Evolutionary conservation across 2,888 invertebrate species (phyloP).

Genomic region (Archaeoteleia sp.): DNA sequence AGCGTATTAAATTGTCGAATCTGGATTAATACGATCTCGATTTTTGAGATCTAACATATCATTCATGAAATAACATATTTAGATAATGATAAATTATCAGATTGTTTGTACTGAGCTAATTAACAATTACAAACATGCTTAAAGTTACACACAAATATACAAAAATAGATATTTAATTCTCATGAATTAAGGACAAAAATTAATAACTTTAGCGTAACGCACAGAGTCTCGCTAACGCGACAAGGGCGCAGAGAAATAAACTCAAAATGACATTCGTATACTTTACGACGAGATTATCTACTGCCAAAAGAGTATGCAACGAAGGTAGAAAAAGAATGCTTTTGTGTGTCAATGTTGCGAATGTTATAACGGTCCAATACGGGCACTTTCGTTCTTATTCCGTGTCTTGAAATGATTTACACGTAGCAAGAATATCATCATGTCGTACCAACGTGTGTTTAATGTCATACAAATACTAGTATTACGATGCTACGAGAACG

Average conservation of each 20-base stretch:
- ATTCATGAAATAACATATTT: too few relatives aligned
- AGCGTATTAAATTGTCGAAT: too few relatives aligned
- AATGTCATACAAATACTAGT: conserved; percentile 37
- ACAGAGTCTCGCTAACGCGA: conserved; percentile 35
- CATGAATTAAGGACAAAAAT: conserved; percentile 56
- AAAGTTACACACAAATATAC: too few relatives aligned
- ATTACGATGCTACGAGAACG: conserved; percentile 42
- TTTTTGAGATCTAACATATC: too few relatives aligned
- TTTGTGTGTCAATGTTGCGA: conserved; percentile 46
- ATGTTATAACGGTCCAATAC: conserved; percentile 30
- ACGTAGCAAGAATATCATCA: conserved; percentile 25
- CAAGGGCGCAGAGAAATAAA: conserved; percentile 28
- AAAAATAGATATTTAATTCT: conserved; percentile 14
- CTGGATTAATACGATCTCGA: too few relatives aligned
- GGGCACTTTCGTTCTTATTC: conserved; percentile 30
- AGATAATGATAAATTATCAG: too few relatives aligned
- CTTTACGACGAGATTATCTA: conserved; percentile 45
- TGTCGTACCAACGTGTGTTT: conserved; percentile 28
- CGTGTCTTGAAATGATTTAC: conserved; percentile 37
- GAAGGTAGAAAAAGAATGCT: conserved; percentile 37
- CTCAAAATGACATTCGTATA: conserved; percentile 52
- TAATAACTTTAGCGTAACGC: conserved; percentile 58
- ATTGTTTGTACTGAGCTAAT: too few relatives aligned
- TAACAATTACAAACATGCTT: too few relatives aligned
- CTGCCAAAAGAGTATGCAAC: conserved; percentile 36